Conservation (phyloP, 2,113 vertebrate species). For the Python bivittatus region DNA sequence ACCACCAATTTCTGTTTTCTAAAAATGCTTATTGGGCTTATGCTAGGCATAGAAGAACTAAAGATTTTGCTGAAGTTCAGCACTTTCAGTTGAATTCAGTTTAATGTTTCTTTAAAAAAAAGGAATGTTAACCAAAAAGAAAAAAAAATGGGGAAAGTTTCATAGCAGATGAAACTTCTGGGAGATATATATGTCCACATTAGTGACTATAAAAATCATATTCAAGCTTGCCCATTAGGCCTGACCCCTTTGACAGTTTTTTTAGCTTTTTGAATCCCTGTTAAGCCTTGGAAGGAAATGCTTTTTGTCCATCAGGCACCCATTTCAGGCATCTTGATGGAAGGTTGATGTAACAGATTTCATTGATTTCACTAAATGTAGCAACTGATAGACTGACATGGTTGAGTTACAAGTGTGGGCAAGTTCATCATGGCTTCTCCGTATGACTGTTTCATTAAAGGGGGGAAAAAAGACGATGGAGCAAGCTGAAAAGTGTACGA, state of each 20-base stretch:
- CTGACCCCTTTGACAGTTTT: not conserved
- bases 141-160: not conserved
- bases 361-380: not conserved
- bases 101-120: not conserved
- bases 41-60: not conserved
- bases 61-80: not conserved
- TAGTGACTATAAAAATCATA: not conserved
- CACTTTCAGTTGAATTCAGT: not conserved
- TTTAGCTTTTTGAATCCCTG: not conserved
- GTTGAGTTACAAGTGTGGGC: not conserved
- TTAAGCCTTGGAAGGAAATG: not conserved
- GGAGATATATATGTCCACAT: not conserved
- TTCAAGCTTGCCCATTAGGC: not conserved
- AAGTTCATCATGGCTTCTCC: not conserved
- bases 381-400: not conserved
- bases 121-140: not conserved
- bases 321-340: not conserved
- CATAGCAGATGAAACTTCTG: not conserved
- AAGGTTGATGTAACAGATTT: no score
- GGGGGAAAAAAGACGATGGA: not conserved
- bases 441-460: not conserved
- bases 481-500: not conserved
- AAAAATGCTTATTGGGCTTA: not conserved
- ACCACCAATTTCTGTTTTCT: not conserved
- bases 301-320: not conserved